A percentile compares a stretch with the other conserved stretches of the same genome.
Conservation (phyloP, 2,797 vertebrate species). For the Otolemur crassicaudatus region DNA sequence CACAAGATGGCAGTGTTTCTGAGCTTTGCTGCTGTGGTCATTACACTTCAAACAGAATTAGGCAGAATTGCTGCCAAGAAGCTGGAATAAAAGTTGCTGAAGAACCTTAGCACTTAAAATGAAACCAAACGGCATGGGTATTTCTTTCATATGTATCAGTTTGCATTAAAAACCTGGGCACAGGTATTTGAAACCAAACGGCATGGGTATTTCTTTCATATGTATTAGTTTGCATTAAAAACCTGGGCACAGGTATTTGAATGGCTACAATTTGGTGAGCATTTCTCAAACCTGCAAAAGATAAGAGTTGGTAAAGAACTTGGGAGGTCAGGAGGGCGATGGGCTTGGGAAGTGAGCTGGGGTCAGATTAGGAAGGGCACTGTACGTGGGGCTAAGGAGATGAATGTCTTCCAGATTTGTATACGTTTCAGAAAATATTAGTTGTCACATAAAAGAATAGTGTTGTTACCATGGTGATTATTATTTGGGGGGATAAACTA, state of each 20-base stretch:
- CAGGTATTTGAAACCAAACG: background rate
- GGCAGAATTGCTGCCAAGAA: background rate
- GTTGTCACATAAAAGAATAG: background rate
- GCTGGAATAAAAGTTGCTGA: background rate
- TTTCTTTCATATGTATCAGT: background rate
- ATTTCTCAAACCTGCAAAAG: background rate
- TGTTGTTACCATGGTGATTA: background rate
- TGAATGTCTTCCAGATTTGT: background rate
- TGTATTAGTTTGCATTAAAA: background rate
- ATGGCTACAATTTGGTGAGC: background rate
- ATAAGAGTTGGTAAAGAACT: background rate
- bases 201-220: too few relatives aligned
- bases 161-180: background rate
- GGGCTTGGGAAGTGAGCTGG: background rate
- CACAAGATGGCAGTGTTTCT: slow-evolving; percentile 76
- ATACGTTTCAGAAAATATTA: background rate
- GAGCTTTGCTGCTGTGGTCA: background rate
- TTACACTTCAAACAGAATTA: background rate
- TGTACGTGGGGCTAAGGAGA: background rate
- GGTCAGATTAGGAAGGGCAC: background rate
- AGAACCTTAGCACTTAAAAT: background rate
- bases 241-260: background rate
- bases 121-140: background rate
- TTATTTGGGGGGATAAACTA: background rate
- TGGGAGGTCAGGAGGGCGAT: background rate